Evolutionary conservation across 2,797 vertebrate genomes (phyloP).

Genomic region (Otus scops): DNA sequence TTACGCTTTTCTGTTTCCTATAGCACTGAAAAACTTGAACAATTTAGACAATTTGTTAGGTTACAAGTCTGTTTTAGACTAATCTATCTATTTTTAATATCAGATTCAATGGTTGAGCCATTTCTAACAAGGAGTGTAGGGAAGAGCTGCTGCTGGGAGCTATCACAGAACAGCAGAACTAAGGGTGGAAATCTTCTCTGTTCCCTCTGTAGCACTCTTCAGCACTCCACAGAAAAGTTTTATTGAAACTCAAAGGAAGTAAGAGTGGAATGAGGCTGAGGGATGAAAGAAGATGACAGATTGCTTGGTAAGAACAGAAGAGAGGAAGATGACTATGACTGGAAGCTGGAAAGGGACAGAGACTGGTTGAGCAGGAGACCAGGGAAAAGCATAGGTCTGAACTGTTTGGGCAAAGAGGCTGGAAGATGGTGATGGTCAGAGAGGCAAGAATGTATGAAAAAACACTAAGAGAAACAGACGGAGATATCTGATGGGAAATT

Average conservation of each 20-base stretch:
- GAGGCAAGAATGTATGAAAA: neutral
- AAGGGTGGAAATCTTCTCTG: neutral
- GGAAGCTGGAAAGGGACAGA: neutral
- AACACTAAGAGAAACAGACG: neutral
- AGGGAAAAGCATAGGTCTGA: neutral
- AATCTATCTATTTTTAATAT: neutral
- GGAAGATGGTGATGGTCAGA: neutral
- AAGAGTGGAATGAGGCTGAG: neutral
- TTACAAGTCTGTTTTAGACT: neutral
- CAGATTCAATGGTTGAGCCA: neutral
- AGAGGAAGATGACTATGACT: neutral
- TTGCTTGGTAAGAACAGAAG: neutral
- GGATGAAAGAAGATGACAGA: neutral
- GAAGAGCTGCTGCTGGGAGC: neutral
- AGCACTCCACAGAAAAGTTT: neutral
- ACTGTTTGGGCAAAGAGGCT: neutral
- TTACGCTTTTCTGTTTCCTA: neutral
- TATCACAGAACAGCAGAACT: neutral
- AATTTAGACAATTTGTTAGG: neutral
- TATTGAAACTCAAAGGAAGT: neutral
- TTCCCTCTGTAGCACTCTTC: neutral
- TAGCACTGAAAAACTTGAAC: neutral
- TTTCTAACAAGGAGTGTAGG: neutral
- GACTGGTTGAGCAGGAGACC: neutral
- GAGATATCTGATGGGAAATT: neutral